These are phyloP conservation scores for Isoperla grammatica DNA, from an alignment of 2,888 invertebrate species.

Conservation along the genomic window DNA sequence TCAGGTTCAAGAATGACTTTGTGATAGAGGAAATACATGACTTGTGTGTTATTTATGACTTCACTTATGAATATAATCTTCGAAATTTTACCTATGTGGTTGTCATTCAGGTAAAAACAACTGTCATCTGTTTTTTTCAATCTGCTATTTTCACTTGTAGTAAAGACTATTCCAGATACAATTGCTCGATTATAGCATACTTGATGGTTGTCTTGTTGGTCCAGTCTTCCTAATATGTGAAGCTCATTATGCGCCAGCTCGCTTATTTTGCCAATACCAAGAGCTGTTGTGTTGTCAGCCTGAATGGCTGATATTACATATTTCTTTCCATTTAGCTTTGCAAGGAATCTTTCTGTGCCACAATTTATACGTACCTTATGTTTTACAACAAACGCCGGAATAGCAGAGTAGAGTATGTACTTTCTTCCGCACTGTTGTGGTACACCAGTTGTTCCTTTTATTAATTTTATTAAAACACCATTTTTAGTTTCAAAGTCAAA, in stretches of 20 bases:
- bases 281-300: not conserved
- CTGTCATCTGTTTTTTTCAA: not conserved
- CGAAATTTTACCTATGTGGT: no score
- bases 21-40: no score
- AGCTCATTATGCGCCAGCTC: not conserved
- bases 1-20: no score
- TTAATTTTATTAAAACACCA: conserved; percentile 1
- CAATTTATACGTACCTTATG: not conserved
- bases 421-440: not conserved
- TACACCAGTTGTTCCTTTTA: conserved; percentile 6
- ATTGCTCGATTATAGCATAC: conserved; percentile 8
- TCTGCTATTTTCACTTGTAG: not conserved
- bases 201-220: not conserved
- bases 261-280: not conserved
- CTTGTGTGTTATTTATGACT: no score
- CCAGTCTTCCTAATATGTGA: not conserved
- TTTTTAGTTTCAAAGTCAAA: conserved; percentile 19
- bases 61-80: no score
- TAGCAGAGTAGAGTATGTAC: not conserved
- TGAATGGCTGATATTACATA: not conserved
- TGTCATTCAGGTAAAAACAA: not conserved
- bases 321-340: not conserved
- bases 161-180: not conserved
- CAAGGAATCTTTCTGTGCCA: not conserved
- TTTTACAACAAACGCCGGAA: not conserved